phyloP scores from a whole-genome alignment of 2,888 invertebrate genomes.

The Cryptus viduatorius region DNA sequence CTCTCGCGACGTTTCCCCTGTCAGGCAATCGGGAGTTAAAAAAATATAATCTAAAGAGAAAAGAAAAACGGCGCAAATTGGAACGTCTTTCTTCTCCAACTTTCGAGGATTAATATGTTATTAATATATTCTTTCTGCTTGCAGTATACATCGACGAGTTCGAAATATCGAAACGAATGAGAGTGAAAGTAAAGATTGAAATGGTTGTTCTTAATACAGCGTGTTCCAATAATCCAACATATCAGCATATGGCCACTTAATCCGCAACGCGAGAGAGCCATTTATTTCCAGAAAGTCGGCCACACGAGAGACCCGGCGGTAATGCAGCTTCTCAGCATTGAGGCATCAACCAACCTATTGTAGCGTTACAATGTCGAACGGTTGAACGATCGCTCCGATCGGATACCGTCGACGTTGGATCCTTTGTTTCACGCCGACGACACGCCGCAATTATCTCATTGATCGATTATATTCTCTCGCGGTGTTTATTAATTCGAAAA shows the following conservation, averaged over 20 bases:
- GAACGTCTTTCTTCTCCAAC: not conserved
- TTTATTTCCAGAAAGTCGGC: not conserved
- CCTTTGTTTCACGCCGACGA: conserved; percentile 10
- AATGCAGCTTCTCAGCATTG: conserved; percentile 1
- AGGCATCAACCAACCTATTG: not conserved
- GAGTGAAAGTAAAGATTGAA: not conserved
- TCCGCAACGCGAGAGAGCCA: not conserved
- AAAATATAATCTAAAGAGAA: not conserved
- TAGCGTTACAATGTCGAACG: conserved; percentile 28
- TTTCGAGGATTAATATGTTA: not conserved
- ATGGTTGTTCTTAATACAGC: not conserved
- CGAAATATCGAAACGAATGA: not conserved
- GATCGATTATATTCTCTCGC: not conserved
- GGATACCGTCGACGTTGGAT: not conserved
- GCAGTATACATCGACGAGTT: not conserved
- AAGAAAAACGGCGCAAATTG: not conserved
- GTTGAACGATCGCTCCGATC: conserved; percentile 7
- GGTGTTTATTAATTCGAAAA: not conserved
- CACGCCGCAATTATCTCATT: conserved; percentile 24
- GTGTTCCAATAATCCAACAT: not conserved
- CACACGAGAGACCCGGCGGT: not conserved
- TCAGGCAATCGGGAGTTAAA: not conserved
- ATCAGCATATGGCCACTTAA: conserved; percentile 6
- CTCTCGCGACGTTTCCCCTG: too few species aligned
- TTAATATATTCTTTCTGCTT: not conserved